These are phyloP conservation scores for Ectobius pallidus DNA, from an alignment of 2,888 invertebrate genomes.

Conservation along the genomic window DNA sequence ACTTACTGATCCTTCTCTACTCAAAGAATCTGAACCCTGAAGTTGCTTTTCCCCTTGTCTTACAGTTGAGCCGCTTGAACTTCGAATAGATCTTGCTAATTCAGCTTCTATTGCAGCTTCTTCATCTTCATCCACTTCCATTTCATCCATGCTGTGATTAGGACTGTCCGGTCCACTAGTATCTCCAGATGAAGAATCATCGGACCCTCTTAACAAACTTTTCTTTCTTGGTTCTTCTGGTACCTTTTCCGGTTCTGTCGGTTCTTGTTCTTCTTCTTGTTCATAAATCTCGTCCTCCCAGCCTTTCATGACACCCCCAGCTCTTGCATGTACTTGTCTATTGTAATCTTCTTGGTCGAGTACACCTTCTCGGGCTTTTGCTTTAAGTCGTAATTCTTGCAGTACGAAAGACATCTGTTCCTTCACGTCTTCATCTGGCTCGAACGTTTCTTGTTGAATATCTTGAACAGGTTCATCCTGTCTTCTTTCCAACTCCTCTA, in stretches of 20 bases:
- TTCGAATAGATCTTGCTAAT: conserved; percentile 51
- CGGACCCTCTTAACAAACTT: conserved; percentile 38
- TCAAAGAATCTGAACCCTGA: conserved; percentile 53
- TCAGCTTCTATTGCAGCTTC: conserved; percentile 37
- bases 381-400: conserved; percentile 74
- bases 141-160: conserved; percentile 75
- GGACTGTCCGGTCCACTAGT: conserved; percentile 91
- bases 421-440: conserved; percentile 73
- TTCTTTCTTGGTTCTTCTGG: conserved; percentile 28
- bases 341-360: conserved; percentile 53
- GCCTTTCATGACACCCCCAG: conserved; percentile 19
- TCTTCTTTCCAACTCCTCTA: conserved; percentile 84
- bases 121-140: conserved; percentile 62
- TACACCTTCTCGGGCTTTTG: conserved; percentile 57
- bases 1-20: conserved; percentile 55
- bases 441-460: conserved; percentile 53
- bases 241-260: background rate
- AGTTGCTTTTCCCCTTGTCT: conserved; percentile 51
- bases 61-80: conserved; percentile 56
- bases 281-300: conserved; percentile 47
- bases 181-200: conserved; percentile 77
- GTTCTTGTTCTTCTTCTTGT: conserved; percentile 39
- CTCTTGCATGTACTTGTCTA: conserved; percentile 37
- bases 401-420: conserved; percentile 82
- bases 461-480: conserved; percentile 63